Evolutionary conservation across 2,888 invertebrate genomes (phyloP), one percentile per base, ranked within the genome.

Genomic region (Hirtodrosophila histrioides): DNA sequence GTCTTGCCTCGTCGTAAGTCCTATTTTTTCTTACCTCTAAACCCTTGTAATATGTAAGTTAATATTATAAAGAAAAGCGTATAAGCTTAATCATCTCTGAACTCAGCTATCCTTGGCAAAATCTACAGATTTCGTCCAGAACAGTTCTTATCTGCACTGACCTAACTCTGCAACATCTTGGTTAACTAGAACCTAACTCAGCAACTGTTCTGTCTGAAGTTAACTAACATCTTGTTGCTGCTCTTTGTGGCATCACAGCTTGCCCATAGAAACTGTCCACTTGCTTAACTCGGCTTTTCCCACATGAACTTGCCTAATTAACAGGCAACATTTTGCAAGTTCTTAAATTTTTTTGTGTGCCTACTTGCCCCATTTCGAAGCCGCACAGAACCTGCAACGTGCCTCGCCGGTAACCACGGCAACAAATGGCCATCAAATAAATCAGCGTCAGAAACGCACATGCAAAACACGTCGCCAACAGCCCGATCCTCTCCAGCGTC

Each of bases 381-480:
- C 33, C 33, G 36, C 40, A 36, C 23, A 50, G 60, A 40, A 55
- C 63, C 40, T 73, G 74, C 75, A 78, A 66, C 69, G 77, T 72
- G 76, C 68, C 53, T 29, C 44, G 36, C 8, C 51, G 35, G 60
- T 33, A 37, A 41, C 48, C 37, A 49, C 11, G 37, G 24, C 60
- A 36, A 8, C 37, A 60, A 50, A 54, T 71, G 73, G 65, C 82
- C 86, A 83, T 83, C 82, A 83, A 87, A 83, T 83, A 83, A 83
- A 83, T 83, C 88, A 83, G 61, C 56, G 35, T 53, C 48, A 62
- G 33, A 63, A 75, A 81, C 75, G 82, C 87, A 82, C 78, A 87
- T 85, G 86, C 85, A 83, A 85, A 74, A 82, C 86, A 82, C 68
- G 82, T 87, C 69, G 79, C 67, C 51, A 36, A 58, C 17, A 27